Percentiles rank a stretch among this genome's conserved stretches.
Evolutionary conservation across 2,113 vertebrate genomes (phyloP).

Genomic region (Phalacrocorax carbo): DNA sequence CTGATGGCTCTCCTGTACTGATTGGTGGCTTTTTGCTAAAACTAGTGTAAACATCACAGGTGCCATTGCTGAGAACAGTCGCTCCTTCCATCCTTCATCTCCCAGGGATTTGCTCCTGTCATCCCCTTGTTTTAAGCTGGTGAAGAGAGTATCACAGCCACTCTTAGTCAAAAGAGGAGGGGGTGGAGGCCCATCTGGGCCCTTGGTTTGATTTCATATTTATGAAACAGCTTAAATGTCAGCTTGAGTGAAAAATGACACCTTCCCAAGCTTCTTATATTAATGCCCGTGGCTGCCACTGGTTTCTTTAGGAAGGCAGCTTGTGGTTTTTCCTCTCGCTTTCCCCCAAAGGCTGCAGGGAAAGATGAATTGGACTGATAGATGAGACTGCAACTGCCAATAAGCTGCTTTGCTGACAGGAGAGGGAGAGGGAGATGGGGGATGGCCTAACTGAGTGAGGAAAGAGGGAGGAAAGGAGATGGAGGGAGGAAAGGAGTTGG

Average conservation of each 20-base stretch:
- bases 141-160: conserved; percentile 18
- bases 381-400: conserved; percentile 62
- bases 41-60: neutral
- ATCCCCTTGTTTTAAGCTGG: conserved; percentile 34
- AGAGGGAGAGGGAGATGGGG: neutral
- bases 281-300: conserved; percentile 65
- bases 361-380: conserved; percentile 68
- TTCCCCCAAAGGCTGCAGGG: conserved; percentile 44
- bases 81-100: neutral
- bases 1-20: neutral
- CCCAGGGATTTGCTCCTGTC: conserved; percentile 44
- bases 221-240: conserved; percentile 83
- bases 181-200: conserved; percentile 74
- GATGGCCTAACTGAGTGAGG: neutral
- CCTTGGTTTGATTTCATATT: conserved; percentile 80
- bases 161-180: conserved; percentile 56
- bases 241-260: conserved; percentile 81
- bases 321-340: conserved; percentile 53
- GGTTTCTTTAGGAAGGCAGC: conserved; percentile 61
- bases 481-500: neutral
- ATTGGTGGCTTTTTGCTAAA: neutral
- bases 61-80: neutral
- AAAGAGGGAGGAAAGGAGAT: neutral
- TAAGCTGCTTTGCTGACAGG: conserved; percentile 56
- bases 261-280: conserved; percentile 72